Evolutionary conservation across 2,113 vertebrate species (phyloP).

Genomic region (Cryptoleucopteryx plumbea): DNA sequence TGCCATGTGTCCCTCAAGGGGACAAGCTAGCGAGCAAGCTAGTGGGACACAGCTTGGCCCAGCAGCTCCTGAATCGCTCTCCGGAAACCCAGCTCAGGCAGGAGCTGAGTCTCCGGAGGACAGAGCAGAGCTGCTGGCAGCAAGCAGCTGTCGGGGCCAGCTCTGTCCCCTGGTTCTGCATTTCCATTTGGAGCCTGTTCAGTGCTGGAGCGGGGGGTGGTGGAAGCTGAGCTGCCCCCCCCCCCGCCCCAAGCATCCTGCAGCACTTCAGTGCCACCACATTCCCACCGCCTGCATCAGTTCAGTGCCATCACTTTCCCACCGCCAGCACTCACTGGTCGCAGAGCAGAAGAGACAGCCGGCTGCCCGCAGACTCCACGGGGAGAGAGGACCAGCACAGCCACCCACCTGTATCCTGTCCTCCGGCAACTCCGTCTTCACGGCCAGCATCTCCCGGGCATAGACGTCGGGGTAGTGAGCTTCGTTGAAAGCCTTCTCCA

Average conservation of each 20-base stretch:
- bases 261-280: neutral
- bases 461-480: constrained; percentile 97
- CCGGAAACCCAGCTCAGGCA: neutral
- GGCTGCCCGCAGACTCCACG: rapidly evolving
- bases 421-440: constrained; percentile 94
- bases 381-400: neutral
- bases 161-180: neutral
- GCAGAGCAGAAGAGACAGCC: neutral
- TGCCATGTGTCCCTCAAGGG: neutral
- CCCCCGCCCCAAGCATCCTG: rapidly evolving
- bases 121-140: neutral
- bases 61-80: neutral
- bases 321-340: neutral
- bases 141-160: neutral
- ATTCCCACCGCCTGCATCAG: neutral
- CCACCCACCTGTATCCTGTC: constrained; percentile 90
- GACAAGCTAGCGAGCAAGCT: neutral
- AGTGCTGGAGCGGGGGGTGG: neutral
- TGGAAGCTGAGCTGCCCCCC: neutral
- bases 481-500: constrained; percentile 95
- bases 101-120: neutral
- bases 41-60: neutral
- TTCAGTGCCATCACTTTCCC: neutral
- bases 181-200: neutral
- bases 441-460: constrained; percentile 90